phyloP scores from a whole-genome alignment of 2,113 vertebrate genomes.

The Platycercus adscitus region DNA sequence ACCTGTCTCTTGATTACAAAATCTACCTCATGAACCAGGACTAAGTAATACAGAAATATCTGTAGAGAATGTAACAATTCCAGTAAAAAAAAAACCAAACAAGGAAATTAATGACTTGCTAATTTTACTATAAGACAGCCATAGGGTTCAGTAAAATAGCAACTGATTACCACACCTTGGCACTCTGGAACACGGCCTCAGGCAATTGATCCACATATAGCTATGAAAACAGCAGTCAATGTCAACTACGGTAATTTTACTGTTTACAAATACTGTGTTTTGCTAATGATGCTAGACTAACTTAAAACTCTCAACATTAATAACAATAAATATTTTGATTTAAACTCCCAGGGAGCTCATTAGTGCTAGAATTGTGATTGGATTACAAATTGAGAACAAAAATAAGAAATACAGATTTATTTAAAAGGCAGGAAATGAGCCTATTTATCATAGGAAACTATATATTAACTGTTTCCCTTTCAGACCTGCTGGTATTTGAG shows the following conservation, averaged over 20 bases:
- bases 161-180: neutral
- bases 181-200: neutral
- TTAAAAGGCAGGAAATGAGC: conserved; percentile 1
- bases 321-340: conserved; percentile 54
- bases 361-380: conserved; percentile 11
- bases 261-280: neutral
- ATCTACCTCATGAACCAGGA: neutral
- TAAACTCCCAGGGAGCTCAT: conserved; percentile 28
- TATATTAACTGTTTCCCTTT: neutral
- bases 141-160: neutral
- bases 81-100: neutral
- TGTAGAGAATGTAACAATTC: neutral
- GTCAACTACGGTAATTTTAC: neutral
- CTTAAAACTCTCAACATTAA: neutral
- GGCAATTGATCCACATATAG: rapidly evolving
- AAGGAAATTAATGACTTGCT: neutral
- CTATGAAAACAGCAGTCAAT: neutral
- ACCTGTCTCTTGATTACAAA: neutral
- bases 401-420: conserved; percentile 6
- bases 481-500: neutral
- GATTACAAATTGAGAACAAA: conserved; percentile 36
- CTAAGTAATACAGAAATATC: neutral
- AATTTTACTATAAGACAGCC: neutral
- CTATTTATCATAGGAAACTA: neutral
- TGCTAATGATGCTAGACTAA: neutral